A percentile compares a stretch with the other conserved stretches of the same genome.
These are phyloP conservation scores for Stratiomys singularior DNA, from an alignment of 2,888 invertebrate species.

Conservation along the genomic window DNA sequence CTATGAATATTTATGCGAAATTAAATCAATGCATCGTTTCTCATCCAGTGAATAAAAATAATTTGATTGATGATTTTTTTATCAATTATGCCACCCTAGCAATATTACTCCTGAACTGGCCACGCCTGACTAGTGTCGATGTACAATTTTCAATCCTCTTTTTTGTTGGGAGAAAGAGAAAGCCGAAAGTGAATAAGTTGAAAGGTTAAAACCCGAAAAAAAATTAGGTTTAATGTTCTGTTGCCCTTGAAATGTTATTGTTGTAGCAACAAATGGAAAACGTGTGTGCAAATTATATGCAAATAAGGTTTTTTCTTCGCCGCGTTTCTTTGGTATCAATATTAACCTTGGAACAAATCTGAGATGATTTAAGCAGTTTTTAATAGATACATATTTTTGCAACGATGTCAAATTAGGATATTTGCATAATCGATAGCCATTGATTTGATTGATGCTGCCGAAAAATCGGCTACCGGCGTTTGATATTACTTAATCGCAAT, in stretches of 20 bases:
- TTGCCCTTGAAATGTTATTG: neutral
- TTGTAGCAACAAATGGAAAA: too few species aligned
- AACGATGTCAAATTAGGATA: neutral
- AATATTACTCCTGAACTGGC: neutral
- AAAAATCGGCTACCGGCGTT: neutral
- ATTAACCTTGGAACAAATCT: conserved; percentile 24
- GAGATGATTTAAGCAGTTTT: neutral
- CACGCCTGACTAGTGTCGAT: neutral
- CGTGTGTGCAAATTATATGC: too few species aligned
- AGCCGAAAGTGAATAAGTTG: conserved; percentile 31
- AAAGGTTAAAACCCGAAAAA: conserved; percentile 28
- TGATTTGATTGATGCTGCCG: neutral
- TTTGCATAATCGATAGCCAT: neutral
- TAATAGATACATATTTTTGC: neutral
- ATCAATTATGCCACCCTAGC: neutral
- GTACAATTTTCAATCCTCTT: too few species aligned
- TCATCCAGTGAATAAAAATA: neutral
- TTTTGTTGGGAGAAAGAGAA: conserved; percentile 19
- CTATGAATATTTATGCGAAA: neutral
- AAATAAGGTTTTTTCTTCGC: neutral
- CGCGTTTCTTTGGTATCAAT: neutral
- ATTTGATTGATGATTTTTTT: conserved; percentile 3
- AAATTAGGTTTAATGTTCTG: conserved; percentile 17
- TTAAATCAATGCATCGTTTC: neutral
- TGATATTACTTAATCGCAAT: too few species aligned